These are phyloP conservation scores for Orycteropus afer DNA, from an alignment of 2,113 vertebrate genomes.

Conservation along the genomic window DNA sequence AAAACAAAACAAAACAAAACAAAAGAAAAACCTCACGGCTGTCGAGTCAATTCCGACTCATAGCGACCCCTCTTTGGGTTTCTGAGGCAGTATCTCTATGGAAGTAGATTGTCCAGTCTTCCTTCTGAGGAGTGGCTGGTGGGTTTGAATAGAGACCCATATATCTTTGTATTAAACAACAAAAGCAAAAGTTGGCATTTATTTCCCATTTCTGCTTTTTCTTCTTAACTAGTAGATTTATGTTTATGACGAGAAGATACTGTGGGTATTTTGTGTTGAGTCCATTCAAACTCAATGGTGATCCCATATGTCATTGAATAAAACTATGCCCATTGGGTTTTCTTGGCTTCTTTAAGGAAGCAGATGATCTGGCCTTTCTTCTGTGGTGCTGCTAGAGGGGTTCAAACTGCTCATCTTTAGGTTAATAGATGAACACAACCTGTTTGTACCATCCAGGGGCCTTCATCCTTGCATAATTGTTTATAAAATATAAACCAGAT, in stretches of 20 bases:
- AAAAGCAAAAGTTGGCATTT: background rate
- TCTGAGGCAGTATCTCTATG: no score
- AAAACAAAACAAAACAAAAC: no score
- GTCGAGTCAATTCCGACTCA: no score
- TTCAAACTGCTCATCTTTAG: background rate
- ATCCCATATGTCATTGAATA: background rate
- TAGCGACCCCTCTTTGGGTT: no score
- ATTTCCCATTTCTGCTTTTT: constrained; percentile 61
- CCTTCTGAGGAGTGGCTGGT: no score
- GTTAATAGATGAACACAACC: background rate
- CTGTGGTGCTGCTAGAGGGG: background rate
- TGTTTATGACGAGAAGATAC: constrained; percentile 21
- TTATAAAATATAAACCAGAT: background rate
- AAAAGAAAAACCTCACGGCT: no score
- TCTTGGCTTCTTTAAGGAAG: background rate
- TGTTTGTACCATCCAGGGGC: background rate
- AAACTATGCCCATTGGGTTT: background rate
- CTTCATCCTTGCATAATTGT: background rate
- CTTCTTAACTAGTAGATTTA: constrained; percentile 32
- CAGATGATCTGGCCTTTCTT: background rate
- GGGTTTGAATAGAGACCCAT: no score
- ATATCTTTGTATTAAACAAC: background rate
- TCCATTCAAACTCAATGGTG: background rate
- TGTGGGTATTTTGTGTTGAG: constrained; percentile 9
- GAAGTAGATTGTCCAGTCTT: no score